Evolutionary conservation across 2,797 vertebrate species (phyloP).

Genomic region (Anguilla pacifica): DNA sequence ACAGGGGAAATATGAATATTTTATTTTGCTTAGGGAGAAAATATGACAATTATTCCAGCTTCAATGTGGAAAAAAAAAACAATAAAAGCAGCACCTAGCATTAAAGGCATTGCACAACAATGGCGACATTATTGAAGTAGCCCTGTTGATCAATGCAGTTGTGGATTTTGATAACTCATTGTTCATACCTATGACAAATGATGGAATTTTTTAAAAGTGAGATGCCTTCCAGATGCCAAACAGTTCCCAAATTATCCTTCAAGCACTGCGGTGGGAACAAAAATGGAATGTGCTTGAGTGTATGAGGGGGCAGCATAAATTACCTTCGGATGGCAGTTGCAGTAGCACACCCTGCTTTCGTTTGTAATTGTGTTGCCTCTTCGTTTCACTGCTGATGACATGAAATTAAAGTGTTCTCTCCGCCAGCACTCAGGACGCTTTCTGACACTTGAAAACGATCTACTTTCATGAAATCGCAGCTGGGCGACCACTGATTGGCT

Average conservation of each 20-base stretch:
- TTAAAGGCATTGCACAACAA: slow-evolving; percentile 69
- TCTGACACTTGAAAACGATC: slow-evolving; percentile 76
- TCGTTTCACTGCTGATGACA: slow-evolving; percentile 74
- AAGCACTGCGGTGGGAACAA: slow-evolving; percentile 63
- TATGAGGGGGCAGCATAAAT: slow-evolving; percentile 80
- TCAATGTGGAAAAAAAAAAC: slow-evolving; percentile 51
- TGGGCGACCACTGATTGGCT: slow-evolving; percentile 75
- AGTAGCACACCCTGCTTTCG: slow-evolving; percentile 73
- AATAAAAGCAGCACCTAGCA: slow-evolving; percentile 71
- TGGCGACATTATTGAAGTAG: slow-evolving; percentile 59
- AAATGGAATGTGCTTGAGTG: slow-evolving; percentile 59
- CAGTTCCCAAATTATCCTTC: slow-evolving; percentile 77
- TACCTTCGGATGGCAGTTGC: slow-evolving; percentile 76
- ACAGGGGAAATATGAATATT: slow-evolving; percentile 64
- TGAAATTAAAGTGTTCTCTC: slow-evolving; percentile 72
- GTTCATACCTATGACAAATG: slow-evolving; percentile 70
- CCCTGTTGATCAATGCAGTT: slow-evolving; percentile 71
- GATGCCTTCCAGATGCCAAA: slow-evolving; percentile 68
- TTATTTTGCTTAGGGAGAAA: slow-evolving; percentile 65
- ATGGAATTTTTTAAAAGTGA: slow-evolving; percentile 65
- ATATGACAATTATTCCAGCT: slow-evolving; percentile 71
- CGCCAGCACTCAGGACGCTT: background rate
- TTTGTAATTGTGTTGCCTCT: slow-evolving; percentile 74
- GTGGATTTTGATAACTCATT: slow-evolving; percentile 72
- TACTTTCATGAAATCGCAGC: slow-evolving; percentile 71